These are phyloP conservation scores for Bucorvus abyssinicus DNA, from an alignment of 2,797 vertebrate species.

Conservation along the genomic window DNA sequence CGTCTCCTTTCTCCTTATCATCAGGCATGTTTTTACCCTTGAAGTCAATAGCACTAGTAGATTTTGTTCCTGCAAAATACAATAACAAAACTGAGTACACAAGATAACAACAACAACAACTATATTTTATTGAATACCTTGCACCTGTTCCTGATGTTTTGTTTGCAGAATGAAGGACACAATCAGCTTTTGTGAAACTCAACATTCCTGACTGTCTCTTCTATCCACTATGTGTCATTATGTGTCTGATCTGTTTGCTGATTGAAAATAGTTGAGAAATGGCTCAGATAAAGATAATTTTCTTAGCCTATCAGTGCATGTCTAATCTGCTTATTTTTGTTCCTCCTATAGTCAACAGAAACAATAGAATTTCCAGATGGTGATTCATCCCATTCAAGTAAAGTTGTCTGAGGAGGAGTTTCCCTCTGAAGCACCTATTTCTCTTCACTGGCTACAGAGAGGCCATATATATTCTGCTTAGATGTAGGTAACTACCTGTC, in stretches of 20 bases:
- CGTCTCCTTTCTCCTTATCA: slow-evolving; percentile 52
- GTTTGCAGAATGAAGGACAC: background rate
- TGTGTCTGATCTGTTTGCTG: background rate
- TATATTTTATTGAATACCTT: background rate
- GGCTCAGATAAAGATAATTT: slow-evolving; percentile 17
- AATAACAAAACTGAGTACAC: background rate
- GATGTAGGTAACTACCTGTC: background rate
- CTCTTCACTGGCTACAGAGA: background rate
- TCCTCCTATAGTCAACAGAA: background rate
- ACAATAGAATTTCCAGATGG: background rate
- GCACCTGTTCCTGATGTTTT: background rate
- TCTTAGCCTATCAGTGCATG: background rate
- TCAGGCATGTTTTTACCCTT: slow-evolving; percentile 62
- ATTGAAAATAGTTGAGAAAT: background rate
- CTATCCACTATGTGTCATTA: background rate
- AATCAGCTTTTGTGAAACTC: background rate
- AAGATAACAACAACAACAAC: background rate
- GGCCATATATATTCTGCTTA: background rate
- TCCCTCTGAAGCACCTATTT: background rate
- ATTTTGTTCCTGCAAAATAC: slow-evolving; percentile 75
- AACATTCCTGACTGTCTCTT: background rate
- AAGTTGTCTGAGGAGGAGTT: background rate
- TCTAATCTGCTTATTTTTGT: slow-evolving; percentile 11
- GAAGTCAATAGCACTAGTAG: slow-evolving; percentile 53
- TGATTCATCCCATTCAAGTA: slow-evolving; percentile 9